These are phyloP conservation scores for Leptinotarsa tumamoca DNA, from an alignment of 2,888 invertebrate species.

Conservation along the genomic window DNA sequence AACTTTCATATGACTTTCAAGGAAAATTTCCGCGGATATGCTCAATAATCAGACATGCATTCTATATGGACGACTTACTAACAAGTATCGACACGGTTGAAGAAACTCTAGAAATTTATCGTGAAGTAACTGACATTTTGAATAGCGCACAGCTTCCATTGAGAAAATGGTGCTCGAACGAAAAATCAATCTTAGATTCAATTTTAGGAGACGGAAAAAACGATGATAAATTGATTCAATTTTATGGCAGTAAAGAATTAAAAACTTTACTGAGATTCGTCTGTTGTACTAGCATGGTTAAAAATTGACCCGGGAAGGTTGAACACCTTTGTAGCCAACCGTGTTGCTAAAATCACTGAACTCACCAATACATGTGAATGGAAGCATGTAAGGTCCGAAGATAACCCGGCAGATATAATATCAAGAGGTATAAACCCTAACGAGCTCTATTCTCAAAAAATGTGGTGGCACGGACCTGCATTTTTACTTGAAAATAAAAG, in stretches of 20 bases:
- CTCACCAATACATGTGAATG: background rate
- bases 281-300: background rate
- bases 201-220: no score
- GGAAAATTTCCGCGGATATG: slow-evolving; percentile 29
- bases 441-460: background rate
- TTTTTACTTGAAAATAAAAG: background rate
- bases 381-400: background rate
- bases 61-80: slow-evolving; percentile 43
- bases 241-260: no score
- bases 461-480: background rate
- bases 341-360: background rate
- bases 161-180: no score
- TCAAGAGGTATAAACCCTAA: slow-evolving; percentile 8
- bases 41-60: slow-evolving; percentile 31
- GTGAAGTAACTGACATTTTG: no score
- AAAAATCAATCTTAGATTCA: no score
- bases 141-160: no score
- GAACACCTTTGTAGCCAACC: background rate
- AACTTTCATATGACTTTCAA: slow-evolving; percentile 28
- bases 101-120: slow-evolving; percentile 31
- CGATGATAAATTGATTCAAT: no score
- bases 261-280: background rate
- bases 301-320: slow-evolving; percentile 8
- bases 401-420: slow-evolving; percentile 10
- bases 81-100: slow-evolving; percentile 32